Conservation (phyloP, 2,888 invertebrate species). For the Rosalia funebris region DNA sequence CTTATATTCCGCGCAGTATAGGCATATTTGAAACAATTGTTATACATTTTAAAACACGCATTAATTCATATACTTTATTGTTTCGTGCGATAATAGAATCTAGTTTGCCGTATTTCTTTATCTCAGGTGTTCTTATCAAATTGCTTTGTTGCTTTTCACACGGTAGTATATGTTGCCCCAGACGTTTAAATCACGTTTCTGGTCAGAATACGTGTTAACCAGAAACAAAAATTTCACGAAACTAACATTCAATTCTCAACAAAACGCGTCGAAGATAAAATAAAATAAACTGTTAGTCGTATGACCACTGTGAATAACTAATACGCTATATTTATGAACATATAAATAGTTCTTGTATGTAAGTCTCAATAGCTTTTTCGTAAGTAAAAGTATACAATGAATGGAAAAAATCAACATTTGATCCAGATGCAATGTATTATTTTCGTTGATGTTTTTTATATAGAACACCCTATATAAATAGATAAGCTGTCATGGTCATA, state of each 20-base stretch:
- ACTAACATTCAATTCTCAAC: background rate
- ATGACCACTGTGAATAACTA: too few relatives aligned
- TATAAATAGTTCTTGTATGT: too few relatives aligned
- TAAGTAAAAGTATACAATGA: too few relatives aligned
- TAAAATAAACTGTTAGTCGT: too few relatives aligned
- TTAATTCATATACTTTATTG: background rate
- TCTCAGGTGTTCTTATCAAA: background rate
- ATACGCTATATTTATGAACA: too few relatives aligned
- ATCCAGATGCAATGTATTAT: too few relatives aligned
- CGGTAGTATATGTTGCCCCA: background rate
- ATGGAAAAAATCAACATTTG: too few relatives aligned
- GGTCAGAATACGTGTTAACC: constrained; percentile 9
- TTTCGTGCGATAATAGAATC: constrained; percentile 14
- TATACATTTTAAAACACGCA: background rate
- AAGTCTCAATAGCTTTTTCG: too few relatives aligned
- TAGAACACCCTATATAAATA: too few relatives aligned
- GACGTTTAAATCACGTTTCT: constrained; percentile 13
- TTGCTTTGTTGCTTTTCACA: background rate
- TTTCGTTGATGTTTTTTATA: too few relatives aligned
- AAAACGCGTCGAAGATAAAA: background rate
- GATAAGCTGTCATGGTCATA: too few relatives aligned
- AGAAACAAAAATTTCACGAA: background rate
- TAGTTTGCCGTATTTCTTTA: constrained; percentile 4
- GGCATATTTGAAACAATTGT: background rate
- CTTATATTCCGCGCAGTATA: too few relatives aligned